Percentiles rank a stretch among this genome's conserved stretches.
phyloP scores from a whole-genome alignment of 2,888 invertebrate species.

The Apotomis turbidana region DNA sequence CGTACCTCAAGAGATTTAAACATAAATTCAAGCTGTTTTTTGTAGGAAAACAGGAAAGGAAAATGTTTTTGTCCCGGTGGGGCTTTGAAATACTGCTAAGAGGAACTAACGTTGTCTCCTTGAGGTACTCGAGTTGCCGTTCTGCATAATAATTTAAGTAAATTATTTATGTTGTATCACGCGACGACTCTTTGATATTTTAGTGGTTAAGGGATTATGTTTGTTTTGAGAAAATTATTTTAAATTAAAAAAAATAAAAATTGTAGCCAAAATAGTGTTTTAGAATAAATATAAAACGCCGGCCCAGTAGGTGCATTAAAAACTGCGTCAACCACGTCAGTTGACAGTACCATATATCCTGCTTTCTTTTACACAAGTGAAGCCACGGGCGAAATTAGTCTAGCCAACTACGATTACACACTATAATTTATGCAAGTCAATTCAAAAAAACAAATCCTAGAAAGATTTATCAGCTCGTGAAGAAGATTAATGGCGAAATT shows the following conservation, averaged over 20 bases:
- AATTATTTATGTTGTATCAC: not conserved
- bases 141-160: not conserved
- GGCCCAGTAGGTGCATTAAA: no score
- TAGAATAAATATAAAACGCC: no score
- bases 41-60: constrained; percentile 26
- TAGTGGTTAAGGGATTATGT: no score
- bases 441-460: constrained; percentile 20
- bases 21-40: constrained; percentile 32
- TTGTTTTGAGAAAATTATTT: no score
- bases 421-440: constrained; percentile 4
- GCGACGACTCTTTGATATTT: no score
- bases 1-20: constrained; percentile 20
- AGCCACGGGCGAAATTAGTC: no score
- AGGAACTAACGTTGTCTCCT: constrained; percentile 17
- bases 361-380: no score
- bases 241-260: no score
- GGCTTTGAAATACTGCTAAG: constrained; percentile 16
- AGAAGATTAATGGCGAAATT: constrained; percentile 35
- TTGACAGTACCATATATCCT: no score
- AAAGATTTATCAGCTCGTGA: constrained; percentile 29
- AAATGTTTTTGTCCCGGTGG: constrained; percentile 23
- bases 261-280: no score
- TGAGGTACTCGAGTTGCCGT: constrained; percentile 2
- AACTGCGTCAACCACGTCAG: no score
- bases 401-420: not conserved